Conservation (phyloP, 2,797 vertebrate species). For the Chrysocyon brachyurus region DNA sequence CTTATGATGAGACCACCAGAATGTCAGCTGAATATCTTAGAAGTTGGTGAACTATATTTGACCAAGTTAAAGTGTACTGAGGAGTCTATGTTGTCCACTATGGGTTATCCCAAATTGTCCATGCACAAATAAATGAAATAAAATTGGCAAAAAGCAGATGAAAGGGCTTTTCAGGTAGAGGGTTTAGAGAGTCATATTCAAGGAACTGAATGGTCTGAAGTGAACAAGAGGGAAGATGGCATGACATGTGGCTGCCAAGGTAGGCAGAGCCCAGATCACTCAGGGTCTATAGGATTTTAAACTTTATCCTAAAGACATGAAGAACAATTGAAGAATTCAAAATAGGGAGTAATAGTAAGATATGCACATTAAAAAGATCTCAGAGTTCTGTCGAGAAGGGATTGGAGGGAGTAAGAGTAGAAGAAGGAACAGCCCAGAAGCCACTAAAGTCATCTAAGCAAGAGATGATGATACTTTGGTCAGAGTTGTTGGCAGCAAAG, state of each 20-base stretch:
- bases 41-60: not conserved
- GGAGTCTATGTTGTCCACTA: not conserved
- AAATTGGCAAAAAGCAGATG: not conserved
- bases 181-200: not conserved
- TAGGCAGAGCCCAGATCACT: not conserved
- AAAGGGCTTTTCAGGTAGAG: not conserved
- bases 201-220: not conserved
- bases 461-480: not conserved
- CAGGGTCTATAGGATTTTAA: not conserved
- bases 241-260: not conserved
- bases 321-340: not conserved
- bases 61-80: not conserved
- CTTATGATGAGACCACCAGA: not conserved
- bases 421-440: not conserved
- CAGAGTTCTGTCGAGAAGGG: not conserved
- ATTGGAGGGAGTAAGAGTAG: not conserved
- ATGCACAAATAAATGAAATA: not conserved
- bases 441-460: not conserved
- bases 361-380: not conserved
- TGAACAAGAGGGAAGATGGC: not conserved
- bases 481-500: not conserved
- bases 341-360: not conserved
- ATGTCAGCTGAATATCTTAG: not conserved
- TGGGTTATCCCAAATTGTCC: not conserved
- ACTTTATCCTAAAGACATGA: not conserved